phyloP scores from a whole-genome alignment of 2,797 vertebrate species.

The Chromobotia macracanthus region DNA sequence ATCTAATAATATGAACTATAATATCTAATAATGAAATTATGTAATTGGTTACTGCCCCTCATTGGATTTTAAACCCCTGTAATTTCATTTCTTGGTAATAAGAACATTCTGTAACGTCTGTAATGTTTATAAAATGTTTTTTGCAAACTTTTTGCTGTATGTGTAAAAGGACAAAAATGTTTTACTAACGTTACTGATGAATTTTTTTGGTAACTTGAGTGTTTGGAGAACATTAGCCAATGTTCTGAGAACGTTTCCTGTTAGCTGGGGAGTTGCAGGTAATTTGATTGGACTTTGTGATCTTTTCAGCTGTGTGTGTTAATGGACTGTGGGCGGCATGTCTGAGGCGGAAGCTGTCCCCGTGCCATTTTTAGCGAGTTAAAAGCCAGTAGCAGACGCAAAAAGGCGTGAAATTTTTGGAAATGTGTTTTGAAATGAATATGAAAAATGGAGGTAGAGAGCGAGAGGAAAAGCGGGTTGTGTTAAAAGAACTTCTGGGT shows the following conservation, averaged over 20 bases:
- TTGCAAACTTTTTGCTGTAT: no score
- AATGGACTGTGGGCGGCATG: slow-evolving; percentile 4
- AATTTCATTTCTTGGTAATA: slow-evolving; percentile 23
- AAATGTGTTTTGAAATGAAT: slow-evolving; percentile 29
- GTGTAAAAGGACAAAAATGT: no score
- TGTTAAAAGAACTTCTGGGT: slow-evolving; percentile 37
- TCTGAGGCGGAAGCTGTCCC: background rate
- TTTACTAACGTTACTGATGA: no score
- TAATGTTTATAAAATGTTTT: no score
- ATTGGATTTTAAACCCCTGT: slow-evolving; percentile 68
- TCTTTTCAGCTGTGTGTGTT: slow-evolving; percentile 14
- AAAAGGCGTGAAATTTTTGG: slow-evolving; percentile 33
- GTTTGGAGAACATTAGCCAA: no score
- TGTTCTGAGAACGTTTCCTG: no score
- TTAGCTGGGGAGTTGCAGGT: background rate
- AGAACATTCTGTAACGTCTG: no score
- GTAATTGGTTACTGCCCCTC: slow-evolving; percentile 28
- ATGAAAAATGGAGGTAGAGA: slow-evolving; percentile 6
- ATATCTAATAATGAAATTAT: background rate
- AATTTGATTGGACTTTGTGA: slow-evolving; percentile 12
- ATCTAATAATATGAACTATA: no score
- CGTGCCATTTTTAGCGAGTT: slow-evolving; percentile 6
- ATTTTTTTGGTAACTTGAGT: no score
- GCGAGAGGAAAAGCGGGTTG: background rate
- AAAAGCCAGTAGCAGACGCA: slow-evolving; percentile 12